phyloP scores from a whole-genome alignment of 2,113 vertebrate genomes.

The Nothoprocta pentlandii region DNA sequence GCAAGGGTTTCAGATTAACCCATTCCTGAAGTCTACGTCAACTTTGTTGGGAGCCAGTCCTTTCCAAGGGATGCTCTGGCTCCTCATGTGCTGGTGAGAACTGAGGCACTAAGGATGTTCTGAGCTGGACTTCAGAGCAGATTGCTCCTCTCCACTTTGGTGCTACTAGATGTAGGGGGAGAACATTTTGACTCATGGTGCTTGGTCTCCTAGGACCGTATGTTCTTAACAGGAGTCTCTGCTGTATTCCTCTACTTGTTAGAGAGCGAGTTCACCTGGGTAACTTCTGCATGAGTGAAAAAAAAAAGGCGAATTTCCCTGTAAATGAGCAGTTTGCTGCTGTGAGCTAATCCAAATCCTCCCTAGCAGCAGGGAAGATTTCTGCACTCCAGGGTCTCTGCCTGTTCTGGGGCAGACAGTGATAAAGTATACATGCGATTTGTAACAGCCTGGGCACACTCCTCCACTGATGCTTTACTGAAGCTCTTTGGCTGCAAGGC shows the following conservation, averaged over 20 bases:
- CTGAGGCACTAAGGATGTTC: neutral
- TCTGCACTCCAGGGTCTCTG: neutral
- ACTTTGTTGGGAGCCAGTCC: neutral
- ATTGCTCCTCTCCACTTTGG: neutral
- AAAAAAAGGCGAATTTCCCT: neutral
- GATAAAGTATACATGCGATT: rapidly evolving
- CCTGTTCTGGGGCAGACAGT: neutral
- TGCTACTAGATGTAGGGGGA: neutral
- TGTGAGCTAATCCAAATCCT: neutral
- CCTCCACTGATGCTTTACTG: neutral
- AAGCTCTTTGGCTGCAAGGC: neutral
- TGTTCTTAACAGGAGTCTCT: neutral
- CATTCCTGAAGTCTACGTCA: neutral
- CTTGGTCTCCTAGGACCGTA: neutral
- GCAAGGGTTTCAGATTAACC: neutral
- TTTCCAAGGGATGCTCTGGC: too few relatives aligned
- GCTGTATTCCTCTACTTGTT: neutral
- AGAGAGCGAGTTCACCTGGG: neutral
- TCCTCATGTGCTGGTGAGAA: neutral
- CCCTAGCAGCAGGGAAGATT: neutral
- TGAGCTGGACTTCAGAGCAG: neutral
- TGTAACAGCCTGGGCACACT: neutral
- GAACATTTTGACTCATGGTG: neutral
- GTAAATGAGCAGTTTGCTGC: neutral
- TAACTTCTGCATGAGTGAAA: neutral